Evolutionary conservation across 1,140 invertebrate species (phyloP), one percentile per base, ranked within the genome.

Genomic region (Tetragnatha versicolor): DNA sequence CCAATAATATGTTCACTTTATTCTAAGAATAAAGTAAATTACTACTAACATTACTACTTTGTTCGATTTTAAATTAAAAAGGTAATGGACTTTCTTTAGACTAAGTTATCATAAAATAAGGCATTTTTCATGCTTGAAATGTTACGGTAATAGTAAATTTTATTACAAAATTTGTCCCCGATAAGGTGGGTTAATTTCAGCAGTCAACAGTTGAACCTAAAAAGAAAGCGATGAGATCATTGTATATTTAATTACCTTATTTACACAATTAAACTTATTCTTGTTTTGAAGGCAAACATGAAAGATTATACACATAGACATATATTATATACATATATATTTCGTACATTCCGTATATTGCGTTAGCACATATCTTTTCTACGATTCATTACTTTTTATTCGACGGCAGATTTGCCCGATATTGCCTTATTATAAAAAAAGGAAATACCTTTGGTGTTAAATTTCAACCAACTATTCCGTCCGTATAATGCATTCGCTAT

Each of bases 251-350:
- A 58, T 58, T 27, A 31, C 55, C 35, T 58, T 58, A 58, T 58
- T 58, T 63, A 42, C 27, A 63, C n/a, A 39, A 12, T n/a, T 63
- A 31, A 63, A 63, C 22, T 63, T 37, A 42, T 63, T 63, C 25
- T 42, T 42, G 39, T 42, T 63, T 63, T 39, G 27, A 63, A 27
- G 33, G 60, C 22, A 42, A 63, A 63, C 27, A 22, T 63, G 60
- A 42, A 63, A 42, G 37, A 63, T 63, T 42, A 58, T 73, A 61
- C 25, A 60, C 61, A 73, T 47, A 73, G 53, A 61, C 55, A 35
- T 73, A 73, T 73, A n/a, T n/a, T n/a, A 69, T 37, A 73, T 61
- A 73, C 55, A 73, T 73, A 73, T 73, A 73, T 73, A 73, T 73
- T 73, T 73, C 55, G 25, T 73, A 73, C 42, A 73, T 73, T 61